These are phyloP conservation scores for Acleris literana DNA, from an alignment of 2,888 invertebrate genomes.

Conservation along the genomic window DNA sequence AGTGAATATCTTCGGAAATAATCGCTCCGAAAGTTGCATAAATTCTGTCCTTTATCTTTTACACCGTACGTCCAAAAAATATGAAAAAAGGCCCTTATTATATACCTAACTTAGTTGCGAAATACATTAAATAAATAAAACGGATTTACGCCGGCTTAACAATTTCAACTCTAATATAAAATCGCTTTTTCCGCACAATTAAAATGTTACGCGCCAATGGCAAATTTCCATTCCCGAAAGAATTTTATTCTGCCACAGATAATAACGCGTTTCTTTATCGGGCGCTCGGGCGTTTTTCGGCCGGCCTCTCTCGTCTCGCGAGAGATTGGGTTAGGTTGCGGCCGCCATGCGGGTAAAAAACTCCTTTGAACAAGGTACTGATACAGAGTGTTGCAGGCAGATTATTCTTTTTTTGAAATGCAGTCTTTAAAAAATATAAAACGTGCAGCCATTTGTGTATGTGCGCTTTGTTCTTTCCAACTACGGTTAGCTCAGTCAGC, in stretches of 20 bases:
- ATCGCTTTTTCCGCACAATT: conserved; percentile 1
- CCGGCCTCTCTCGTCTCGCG: conserved; percentile 16
- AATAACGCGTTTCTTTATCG: conserved; percentile 10
- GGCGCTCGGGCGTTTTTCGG: conserved; percentile 18
- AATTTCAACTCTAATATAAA: not conserved
- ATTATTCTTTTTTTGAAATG: too few species aligned
- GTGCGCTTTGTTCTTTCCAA: too few species aligned
- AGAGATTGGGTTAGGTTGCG: conserved; percentile 10
- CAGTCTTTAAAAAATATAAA: too few species aligned
- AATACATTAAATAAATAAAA: not conserved
- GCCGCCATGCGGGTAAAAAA: conserved; percentile 9
- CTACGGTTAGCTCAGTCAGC: too few species aligned
- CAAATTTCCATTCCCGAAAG: not conserved
- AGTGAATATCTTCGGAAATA: too few species aligned
- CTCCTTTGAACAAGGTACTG: not conserved
- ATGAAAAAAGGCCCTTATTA: too few species aligned
- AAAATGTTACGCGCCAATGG: not conserved
- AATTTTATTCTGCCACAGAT: not conserved
- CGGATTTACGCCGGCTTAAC: not conserved
- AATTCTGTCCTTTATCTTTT: too few species aligned
- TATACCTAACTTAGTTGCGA: too few species aligned
- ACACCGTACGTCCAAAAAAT: too few species aligned
- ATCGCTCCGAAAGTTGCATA: too few species aligned
- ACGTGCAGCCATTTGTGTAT: too few species aligned
- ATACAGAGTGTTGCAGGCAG: not conserved